phyloP scores from a whole-genome alignment of 2,113 vertebrate genomes.

The Neotoma lepida region DNA sequence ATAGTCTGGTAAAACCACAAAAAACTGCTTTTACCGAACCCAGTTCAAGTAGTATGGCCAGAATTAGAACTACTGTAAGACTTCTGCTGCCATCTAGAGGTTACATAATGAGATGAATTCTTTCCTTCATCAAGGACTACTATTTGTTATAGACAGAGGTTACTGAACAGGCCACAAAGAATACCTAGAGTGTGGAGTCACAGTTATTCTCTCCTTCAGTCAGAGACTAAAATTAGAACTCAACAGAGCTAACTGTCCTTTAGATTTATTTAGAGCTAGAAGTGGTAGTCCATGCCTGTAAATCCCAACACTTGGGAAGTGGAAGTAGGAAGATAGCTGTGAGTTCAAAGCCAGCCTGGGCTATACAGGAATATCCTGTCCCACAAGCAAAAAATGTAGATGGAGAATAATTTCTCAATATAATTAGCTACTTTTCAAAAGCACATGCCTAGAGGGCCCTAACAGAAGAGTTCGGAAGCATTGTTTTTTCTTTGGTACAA shows the following conservation, averaged over 20 bases:
- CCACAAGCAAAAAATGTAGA: background rate
- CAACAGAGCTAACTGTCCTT: background rate
- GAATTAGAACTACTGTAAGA: background rate
- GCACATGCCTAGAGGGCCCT: background rate
- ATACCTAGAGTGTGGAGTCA: background rate
- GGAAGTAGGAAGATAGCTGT: background rate
- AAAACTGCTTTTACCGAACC: background rate
- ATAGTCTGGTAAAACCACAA: constrained; percentile 21
- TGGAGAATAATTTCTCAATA: constrained; percentile 29
- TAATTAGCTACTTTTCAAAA: constrained; percentile 30
- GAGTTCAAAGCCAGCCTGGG: background rate
- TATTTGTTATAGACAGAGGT: background rate
- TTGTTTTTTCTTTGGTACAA: background rate
- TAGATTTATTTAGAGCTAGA: constrained; percentile 25
- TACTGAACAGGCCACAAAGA: background rate
- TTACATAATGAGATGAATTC: background rate
- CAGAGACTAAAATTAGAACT: constrained; percentile 23
- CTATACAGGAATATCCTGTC: background rate
- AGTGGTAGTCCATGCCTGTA: background rate
- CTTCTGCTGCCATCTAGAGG: constrained; percentile 86
- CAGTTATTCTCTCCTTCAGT: constrained; percentile 12
- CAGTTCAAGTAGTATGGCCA: background rate
- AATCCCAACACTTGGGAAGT: background rate
- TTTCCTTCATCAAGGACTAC: constrained; percentile 28
- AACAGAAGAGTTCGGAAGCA: background rate